These are phyloP conservation scores for Sebastiscus tertius DNA, from an alignment of 2,797 vertebrate genomes.

Conservation along the genomic window DNA sequence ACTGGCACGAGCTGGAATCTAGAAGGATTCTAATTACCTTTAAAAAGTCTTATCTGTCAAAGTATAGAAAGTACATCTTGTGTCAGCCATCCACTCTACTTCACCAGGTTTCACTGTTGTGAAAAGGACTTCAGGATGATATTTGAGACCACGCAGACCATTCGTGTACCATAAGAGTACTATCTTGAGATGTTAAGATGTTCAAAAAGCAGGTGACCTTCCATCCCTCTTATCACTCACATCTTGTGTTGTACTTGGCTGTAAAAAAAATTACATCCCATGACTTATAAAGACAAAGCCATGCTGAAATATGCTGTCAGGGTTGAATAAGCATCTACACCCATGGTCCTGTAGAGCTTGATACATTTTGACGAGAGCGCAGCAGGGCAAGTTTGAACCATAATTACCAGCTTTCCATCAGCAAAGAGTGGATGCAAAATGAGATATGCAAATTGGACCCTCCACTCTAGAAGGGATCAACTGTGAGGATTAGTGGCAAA, in stretches of 20 bases:
- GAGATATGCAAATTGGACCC: slow-evolving; percentile 70
- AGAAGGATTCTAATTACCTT: background rate
- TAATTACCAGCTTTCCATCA: slow-evolving; percentile 68
- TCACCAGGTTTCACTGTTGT: background rate
- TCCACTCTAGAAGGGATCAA: slow-evolving; percentile 60
- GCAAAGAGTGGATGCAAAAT: slow-evolving; percentile 63
- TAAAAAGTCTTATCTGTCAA: background rate
- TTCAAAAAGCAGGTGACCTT: background rate
- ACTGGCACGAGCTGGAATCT: background rate
- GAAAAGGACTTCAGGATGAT: background rate
- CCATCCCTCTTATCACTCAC: background rate
- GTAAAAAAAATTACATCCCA: background rate
- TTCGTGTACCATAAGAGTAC: background rate
- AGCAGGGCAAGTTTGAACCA: slow-evolving; percentile 20
- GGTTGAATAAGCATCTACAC: slow-evolving; percentile 15
- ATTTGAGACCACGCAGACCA: background rate
- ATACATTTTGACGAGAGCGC: slow-evolving; percentile 22
- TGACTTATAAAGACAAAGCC: background rate
- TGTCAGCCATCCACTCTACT: background rate
- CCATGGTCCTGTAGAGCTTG: background rate
- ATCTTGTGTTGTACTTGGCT: background rate
- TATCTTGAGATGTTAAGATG: background rate
- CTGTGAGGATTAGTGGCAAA: slow-evolving; percentile 65
- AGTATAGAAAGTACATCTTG: background rate
- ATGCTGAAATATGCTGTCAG: background rate